Conservation (phyloP, 2,888 invertebrate genomes). For the Tipula helvola region DNA sequence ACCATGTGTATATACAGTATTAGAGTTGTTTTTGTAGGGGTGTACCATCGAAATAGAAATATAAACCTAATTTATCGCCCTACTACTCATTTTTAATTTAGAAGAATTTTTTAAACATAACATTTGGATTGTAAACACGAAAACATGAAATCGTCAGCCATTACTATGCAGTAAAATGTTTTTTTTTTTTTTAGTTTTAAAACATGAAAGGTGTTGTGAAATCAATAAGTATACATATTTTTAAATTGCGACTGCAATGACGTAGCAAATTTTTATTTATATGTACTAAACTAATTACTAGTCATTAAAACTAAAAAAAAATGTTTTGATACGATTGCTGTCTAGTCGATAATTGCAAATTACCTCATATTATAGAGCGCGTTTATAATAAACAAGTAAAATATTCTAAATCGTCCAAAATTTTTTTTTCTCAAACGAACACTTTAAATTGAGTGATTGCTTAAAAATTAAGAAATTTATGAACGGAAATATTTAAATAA, state of each 20-base stretch:
- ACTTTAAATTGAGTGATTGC: not conserved
- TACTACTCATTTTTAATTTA: too few relatives aligned
- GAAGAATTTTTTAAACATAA: too few relatives aligned
- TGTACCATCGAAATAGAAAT: not conserved
- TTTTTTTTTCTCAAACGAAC: not conserved
- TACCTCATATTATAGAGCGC: too few relatives aligned
- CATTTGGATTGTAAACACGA: too few relatives aligned
- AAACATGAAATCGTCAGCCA: too few relatives aligned
- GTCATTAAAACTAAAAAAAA: not conserved
- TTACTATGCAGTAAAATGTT: not conserved
- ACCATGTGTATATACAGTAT: not conserved
- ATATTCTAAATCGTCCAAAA: not conserved
- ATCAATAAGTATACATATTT: not conserved
- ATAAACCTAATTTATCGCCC: not conserved
- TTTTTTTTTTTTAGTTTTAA: not conserved
- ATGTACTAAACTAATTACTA: not conserved
- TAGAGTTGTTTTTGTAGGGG: too few relatives aligned
- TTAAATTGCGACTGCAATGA: not conserved
- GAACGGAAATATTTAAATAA: not conserved
- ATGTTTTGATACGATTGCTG: not conserved
- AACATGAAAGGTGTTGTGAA: not conserved
- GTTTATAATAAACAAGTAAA: not conserved
- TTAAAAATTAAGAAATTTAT: not conserved
- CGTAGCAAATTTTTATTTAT: not conserved
- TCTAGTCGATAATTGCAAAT: not conserved